Evolutionary conservation across 2,113 vertebrate species (phyloP).

Genomic region (Poeciliopsis occidentalis): DNA sequence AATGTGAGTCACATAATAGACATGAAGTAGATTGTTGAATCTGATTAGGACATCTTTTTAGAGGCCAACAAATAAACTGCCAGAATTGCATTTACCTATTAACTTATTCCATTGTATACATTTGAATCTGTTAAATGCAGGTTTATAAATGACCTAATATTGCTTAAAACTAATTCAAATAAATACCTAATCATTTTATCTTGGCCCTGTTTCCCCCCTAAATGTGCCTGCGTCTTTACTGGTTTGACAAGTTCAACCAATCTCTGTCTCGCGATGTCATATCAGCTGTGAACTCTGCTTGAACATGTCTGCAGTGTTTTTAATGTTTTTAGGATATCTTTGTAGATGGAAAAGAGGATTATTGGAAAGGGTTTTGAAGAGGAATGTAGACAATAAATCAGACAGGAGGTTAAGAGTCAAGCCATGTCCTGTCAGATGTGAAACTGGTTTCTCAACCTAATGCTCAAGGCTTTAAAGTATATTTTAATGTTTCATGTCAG

Average conservation of each 20-base stretch:
- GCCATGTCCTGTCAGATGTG: constrained; percentile 8
- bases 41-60: too few relatives aligned
- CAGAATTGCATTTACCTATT: too few relatives aligned
- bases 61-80: too few relatives aligned
- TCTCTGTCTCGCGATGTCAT: neutral
- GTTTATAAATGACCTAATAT: neutral
- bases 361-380: neutral
- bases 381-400: neutral
- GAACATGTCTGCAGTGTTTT: neutral
- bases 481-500: constrained; percentile 36
- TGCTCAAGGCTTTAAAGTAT: constrained; percentile 26
- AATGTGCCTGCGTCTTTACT: neutral
- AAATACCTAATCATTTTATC: neutral
- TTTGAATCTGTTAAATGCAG: neutral
- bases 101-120: neutral
- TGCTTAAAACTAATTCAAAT: too few relatives aligned
- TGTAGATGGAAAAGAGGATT: neutral
- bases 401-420: constrained; percentile 7
- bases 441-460: constrained; percentile 7
- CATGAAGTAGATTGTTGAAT: too few relatives aligned
- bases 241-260: neutral
- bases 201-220: neutral
- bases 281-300: neutral
- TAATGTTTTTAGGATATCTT: neutral
- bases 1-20: too few relatives aligned